Evolutionary conservation across 2,888 invertebrate genomes (phyloP).

Genomic region (Dromius quadrimaculatus): DNA sequence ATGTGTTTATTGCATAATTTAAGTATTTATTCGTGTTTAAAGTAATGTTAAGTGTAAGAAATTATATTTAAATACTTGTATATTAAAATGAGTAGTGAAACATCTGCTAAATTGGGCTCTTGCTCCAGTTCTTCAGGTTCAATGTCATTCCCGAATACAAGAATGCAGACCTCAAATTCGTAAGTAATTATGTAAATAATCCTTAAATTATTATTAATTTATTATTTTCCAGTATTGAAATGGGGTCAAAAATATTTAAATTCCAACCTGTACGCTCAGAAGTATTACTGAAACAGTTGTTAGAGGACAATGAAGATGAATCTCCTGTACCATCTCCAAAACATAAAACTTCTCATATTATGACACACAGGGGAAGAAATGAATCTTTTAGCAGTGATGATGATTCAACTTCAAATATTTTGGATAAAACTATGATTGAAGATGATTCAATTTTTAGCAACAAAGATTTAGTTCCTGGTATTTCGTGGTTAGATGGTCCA

Average conservation of each 20-base stretch:
- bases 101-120: background rate
- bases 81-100: slow-evolving; percentile 27
- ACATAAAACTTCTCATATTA: slow-evolving; percentile 28
- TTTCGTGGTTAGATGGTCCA: slow-evolving; percentile 22
- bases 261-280: slow-evolving; percentile 54
- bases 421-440: slow-evolving; percentile 32
- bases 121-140: slow-evolving; percentile 27
- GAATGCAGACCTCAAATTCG: slow-evolving; percentile 9
- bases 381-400: slow-evolving; percentile 13
- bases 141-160: slow-evolving; percentile 33
- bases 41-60: background rate
- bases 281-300: slow-evolving; percentile 53
- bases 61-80: background rate
- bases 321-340: slow-evolving; percentile 33
- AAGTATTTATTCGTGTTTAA: slow-evolving; percentile 3
- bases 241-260: slow-evolving; percentile 14
- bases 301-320: slow-evolving; percentile 55
- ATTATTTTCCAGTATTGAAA: slow-evolving; percentile 3
- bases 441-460: slow-evolving; percentile 2
- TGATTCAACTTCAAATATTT: slow-evolving; percentile 24
- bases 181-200: slow-evolving; percentile 12
- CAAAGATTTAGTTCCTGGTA: slow-evolving; percentile 11
- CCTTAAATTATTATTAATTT: background rate
- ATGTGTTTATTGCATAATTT: background rate
- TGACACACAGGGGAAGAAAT: background rate